Conservation (phyloP, 2,797 vertebrate species). For the Chiloscyllium punctatum region DNA sequence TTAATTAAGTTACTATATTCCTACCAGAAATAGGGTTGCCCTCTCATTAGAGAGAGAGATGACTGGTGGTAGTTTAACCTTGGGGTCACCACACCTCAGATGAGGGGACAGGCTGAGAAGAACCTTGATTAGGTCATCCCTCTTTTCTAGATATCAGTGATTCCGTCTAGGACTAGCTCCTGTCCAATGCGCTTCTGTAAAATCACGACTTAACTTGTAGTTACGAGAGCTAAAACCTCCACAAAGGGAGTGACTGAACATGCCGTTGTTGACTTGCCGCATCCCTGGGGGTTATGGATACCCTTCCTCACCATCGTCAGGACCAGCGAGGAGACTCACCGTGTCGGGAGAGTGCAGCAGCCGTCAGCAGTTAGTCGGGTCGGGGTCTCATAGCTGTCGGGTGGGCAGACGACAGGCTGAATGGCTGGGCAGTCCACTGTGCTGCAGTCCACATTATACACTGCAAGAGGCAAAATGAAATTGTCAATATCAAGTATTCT, state of each 20-base stretch:
- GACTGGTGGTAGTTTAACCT: too few relatives aligned
- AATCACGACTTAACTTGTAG: background rate
- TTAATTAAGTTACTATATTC: too few relatives aligned
- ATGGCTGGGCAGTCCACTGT: constrained; percentile 77
- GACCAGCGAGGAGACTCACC: constrained; percentile 52
- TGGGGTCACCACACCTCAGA: too few relatives aligned
- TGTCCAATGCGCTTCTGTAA: background rate
- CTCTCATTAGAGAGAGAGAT: too few relatives aligned
- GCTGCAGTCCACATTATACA: constrained; percentile 84
- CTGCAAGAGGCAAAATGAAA: constrained; percentile 49
- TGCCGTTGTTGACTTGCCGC: background rate
- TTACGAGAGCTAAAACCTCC: background rate
- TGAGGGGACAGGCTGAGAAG: background rate
- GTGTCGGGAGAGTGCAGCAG: constrained; percentile 79
- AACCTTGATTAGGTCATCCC: background rate
- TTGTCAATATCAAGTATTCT: background rate
- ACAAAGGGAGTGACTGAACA: background rate
- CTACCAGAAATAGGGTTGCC: too few relatives aligned
- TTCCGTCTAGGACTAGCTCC: background rate
- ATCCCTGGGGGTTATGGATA: background rate
- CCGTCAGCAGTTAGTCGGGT: constrained; percentile 78
- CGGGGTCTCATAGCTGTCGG: constrained; percentile 80
- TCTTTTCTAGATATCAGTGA: background rate
- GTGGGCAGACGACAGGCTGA: constrained; percentile 73
- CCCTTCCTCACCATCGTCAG: background rate